phyloP scores from a whole-genome alignment of 1,140 invertebrate species.

The Diorhabda carinulata region DNA sequence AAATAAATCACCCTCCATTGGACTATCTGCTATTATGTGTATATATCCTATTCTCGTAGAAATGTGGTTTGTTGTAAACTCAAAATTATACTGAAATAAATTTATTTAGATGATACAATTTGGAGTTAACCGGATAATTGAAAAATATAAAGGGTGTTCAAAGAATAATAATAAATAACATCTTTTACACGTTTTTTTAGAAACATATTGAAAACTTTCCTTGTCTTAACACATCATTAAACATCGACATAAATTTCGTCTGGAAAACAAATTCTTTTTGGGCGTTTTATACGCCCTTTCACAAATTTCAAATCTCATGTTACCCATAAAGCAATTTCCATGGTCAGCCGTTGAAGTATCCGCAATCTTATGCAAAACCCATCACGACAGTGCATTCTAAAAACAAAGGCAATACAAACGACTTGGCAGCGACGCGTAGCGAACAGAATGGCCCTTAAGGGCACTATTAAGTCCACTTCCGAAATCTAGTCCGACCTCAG shows the following conservation, averaged over 20 bases:
- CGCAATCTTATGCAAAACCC: background rate
- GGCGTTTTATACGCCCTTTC: background rate
- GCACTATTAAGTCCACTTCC: conserved; percentile 20
- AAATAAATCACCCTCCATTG: conserved; percentile 17
- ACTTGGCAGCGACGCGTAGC: conserved; percentile 7
- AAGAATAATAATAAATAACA: too few relatives aligned
- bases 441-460: conserved; percentile 17
- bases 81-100: too few relatives aligned
- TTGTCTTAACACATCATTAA: background rate
- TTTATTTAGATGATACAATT: too few relatives aligned
- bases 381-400: background rate
- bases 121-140: too few relatives aligned
- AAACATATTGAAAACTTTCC: too few relatives aligned
- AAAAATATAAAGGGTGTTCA: too few relatives aligned
- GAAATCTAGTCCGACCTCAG: conserved; percentile 11
- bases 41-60: background rate
- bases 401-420: conserved; percentile 12
- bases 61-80: too few relatives aligned
- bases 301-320: background rate
- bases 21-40: background rate
- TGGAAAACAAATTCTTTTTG: background rate
- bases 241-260: background rate
- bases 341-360: background rate
- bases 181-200: too few relatives aligned
- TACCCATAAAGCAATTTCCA: background rate